phyloP scores from a whole-genome alignment of 2,888 invertebrate genomes.

The Crepidodera aurea region DNA sequence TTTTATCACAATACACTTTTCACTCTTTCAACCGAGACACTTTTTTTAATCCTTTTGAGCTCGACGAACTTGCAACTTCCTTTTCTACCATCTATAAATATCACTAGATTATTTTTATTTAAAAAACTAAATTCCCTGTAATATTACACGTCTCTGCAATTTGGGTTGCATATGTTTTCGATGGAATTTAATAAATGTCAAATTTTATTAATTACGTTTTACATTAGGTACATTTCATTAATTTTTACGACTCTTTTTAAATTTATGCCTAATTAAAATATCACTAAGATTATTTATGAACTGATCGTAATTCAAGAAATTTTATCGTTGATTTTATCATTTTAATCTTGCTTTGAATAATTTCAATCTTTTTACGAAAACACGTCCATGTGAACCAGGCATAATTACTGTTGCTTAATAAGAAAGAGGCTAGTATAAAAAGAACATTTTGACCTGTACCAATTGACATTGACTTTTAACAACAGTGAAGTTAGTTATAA shows the following conservation, averaged over 20 bases:
- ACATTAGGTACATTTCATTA: no score
- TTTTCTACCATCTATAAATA: slow-evolving; percentile 37
- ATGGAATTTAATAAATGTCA: slow-evolving; percentile 1
- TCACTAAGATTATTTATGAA: no score
- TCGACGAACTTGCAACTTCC: slow-evolving; percentile 38
- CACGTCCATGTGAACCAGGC: no score
- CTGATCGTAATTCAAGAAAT: no score
- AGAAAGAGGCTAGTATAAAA: no score
- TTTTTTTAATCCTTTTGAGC: slow-evolving; percentile 39
- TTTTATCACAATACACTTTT: slow-evolving; percentile 44
- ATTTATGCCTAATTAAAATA: no score
- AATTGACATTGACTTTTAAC: background rate
- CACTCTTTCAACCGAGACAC: slow-evolving; percentile 39
- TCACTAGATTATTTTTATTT: slow-evolving; percentile 36
- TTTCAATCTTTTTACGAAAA: no score
- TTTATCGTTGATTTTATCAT: no score
- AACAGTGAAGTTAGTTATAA: background rate
- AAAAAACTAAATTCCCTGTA: slow-evolving; percentile 33
- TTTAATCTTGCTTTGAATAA: no score
- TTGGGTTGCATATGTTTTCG: slow-evolving; percentile 25
- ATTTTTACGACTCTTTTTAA: no score
- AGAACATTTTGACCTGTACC: background rate
- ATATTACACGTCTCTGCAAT: slow-evolving; percentile 31
- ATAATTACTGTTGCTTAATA: no score
- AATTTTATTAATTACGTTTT: no score